These are phyloP conservation scores for Etheostoma nigrum DNA, from an alignment of 2,797 vertebrate genomes.

Conservation along the genomic window DNA sequence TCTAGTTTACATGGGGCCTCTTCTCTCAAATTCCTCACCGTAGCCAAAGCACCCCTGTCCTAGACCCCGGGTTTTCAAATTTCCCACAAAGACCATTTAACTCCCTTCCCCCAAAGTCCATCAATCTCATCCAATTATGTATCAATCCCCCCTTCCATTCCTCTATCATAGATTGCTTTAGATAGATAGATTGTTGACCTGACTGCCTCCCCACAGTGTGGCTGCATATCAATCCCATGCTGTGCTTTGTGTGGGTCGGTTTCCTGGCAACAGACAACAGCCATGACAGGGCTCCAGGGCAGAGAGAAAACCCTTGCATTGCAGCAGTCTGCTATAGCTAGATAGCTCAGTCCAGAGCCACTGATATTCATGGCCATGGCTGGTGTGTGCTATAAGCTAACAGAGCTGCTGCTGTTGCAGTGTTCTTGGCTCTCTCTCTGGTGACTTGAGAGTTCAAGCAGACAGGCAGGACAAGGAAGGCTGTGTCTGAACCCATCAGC, in stretches of 20 bases:
- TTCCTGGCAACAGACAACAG: constrained; percentile 80
- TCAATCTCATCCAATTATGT: constrained; percentile 36
- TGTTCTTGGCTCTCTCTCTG: constrained; percentile 41
- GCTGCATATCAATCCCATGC: constrained; percentile 82
- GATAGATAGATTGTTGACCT: constrained; percentile 69
- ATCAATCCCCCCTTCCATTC: constrained; percentile 56
- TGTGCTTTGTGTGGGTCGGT: constrained; percentile 78
- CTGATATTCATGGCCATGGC: constrained; percentile 21
- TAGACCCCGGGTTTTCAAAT: constrained; percentile 15
- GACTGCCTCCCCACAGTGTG: constrained; percentile 78
- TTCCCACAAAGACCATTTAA: constrained; percentile 24
- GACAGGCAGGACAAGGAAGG: constrained; percentile 53
- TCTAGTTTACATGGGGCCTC: constrained; percentile 40
- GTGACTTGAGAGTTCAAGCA: constrained; percentile 63
- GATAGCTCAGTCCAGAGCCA: constrained; percentile 36
- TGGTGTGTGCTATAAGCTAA: constrained; percentile 31
- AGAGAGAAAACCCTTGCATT: constrained; percentile 53
- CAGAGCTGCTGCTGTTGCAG: constrained; percentile 41
- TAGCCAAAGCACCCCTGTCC: constrained; percentile 17
- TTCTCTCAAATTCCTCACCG: constrained; percentile 48
- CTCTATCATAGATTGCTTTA: constrained; percentile 75
- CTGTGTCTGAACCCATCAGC: constrained; percentile 27
- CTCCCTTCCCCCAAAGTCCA: constrained; percentile 20
- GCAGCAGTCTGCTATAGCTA: constrained; percentile 43
- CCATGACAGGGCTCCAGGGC: constrained; percentile 68